Evolutionary conservation across 1,140 invertebrate species (phyloP).

Genomic region (Brachionus paranguensis): DNA sequence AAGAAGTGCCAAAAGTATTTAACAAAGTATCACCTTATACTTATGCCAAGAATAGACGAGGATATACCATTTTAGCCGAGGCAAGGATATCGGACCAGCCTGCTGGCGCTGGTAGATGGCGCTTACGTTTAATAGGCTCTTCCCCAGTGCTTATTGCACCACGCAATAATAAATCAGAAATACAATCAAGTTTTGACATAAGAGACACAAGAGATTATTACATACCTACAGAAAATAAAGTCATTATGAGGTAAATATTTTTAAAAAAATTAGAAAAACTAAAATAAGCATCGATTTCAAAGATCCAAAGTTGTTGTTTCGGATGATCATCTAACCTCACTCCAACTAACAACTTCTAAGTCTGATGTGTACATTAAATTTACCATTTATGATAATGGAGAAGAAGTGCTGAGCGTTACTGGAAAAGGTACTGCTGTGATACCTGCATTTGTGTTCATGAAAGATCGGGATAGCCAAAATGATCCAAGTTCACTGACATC

Average conservation of each 20-base stretch:
- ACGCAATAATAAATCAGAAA: constrained; percentile 44
- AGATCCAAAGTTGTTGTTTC: constrained; percentile 51
- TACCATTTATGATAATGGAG: constrained; percentile 50
- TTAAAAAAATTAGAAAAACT: neutral
- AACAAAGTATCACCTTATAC: constrained; percentile 53
- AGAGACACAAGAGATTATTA: constrained; percentile 54
- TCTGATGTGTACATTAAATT: constrained; percentile 52
- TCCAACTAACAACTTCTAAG: constrained; percentile 54
- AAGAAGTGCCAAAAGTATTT: constrained; percentile 53
- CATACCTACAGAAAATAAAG: constrained; percentile 50
- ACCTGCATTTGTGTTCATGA: constrained; percentile 51
- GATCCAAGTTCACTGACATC: neutral
- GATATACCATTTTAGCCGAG: constrained; percentile 54
- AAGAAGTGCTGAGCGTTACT: constrained; percentile 47
- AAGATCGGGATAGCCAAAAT: constrained; percentile 42
- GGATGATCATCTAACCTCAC: constrained; percentile 52
- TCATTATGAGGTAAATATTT: constrained; percentile 46
- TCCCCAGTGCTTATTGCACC: constrained; percentile 48
- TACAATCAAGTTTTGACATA: constrained; percentile 48
- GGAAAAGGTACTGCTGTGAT: constrained; percentile 54
- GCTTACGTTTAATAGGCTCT: constrained; percentile 54
- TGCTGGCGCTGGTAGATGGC: constrained; percentile 47
- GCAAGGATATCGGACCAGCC: constrained; percentile 49
- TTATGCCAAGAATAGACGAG: constrained; percentile 54
- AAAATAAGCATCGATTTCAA: neutral